Percentiles rank a stretch among this genome's conserved stretches.
Evolutionary conservation across 2,113 vertebrate genomes (phyloP).

Genomic region (Pollimyrus isidori): DNA sequence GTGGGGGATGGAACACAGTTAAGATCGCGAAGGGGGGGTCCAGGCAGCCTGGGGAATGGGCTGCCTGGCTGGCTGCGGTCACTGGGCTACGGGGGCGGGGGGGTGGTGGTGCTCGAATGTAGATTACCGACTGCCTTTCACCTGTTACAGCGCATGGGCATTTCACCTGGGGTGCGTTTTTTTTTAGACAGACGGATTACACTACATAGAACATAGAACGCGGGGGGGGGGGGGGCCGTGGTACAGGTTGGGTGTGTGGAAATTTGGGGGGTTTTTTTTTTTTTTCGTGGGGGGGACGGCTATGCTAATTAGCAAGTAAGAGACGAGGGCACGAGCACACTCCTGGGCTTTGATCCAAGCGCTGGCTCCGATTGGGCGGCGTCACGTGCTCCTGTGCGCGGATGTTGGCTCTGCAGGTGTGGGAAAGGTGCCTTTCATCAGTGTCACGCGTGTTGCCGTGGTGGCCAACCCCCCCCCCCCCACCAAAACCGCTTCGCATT

Average conservation of each 20-base stretch:
- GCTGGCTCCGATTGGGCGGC: not conserved
- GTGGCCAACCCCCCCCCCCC: not conserved
- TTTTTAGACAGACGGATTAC: conserved; percentile 41
- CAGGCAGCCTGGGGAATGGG: not conserved
- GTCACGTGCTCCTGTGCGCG: not conserved
- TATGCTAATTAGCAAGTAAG: conserved; percentile 5
- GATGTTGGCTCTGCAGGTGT: not conserved
- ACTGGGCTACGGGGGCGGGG: not conserved
- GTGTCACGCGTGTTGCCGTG: not conserved
- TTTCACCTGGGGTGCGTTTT: conserved; percentile 37
- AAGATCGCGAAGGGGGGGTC: conserved; percentile 1
- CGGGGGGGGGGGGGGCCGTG: not conserved
- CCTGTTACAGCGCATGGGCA: conserved; percentile 37
- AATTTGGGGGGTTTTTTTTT: not conserved
- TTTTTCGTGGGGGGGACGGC: not conserved
- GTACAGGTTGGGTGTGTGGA: not conserved
- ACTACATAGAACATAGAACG: conserved; percentile 7
- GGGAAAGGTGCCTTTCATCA: conserved; percentile 8
- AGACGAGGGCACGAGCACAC: conserved; percentile 21
- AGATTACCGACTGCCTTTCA: conserved; percentile 44
- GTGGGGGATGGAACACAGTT: conserved; percentile 25
- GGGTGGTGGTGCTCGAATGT: conserved; percentile 29
- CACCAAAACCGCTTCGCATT: not conserved
- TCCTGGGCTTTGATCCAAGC: not conserved
- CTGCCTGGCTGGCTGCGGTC: not conserved